Conservation (phyloP, 2,113 vertebrate species). For the Sprattus sprattus region DNA sequence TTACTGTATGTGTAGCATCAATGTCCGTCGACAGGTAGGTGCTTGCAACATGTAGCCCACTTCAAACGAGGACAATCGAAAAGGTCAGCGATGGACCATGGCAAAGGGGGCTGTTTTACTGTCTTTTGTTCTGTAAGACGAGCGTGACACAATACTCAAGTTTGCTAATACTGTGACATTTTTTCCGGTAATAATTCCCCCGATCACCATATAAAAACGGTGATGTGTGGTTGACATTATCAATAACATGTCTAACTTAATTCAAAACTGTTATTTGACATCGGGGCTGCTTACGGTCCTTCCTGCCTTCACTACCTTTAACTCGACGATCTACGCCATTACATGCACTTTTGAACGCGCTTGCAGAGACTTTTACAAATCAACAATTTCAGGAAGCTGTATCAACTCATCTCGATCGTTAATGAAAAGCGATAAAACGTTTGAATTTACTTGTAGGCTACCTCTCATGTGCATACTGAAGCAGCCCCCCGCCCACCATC, state of each 20-base stretch:
- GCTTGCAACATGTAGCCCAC: not conserved
- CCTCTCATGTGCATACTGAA: not conserved
- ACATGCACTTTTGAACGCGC: not conserved
- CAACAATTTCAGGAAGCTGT: not conserved
- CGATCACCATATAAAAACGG: not conserved
- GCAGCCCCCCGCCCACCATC: constrained; percentile 21
- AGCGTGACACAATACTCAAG: constrained; percentile 15
- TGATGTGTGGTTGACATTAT: not conserved
- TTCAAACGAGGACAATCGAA: not conserved
- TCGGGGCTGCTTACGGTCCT: not conserved
- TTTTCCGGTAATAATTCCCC: not conserved
- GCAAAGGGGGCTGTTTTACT: not conserved
- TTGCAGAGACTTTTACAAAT: not conserved
- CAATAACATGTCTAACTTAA: not conserved
- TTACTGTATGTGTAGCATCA: not conserved
- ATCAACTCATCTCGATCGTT: not conserved
- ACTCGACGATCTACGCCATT: not conserved
- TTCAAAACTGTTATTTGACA: not conserved
- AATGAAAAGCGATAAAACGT: not conserved
- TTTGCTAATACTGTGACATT: not conserved
- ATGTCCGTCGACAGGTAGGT: not conserved
- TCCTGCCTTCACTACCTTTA: not conserved
- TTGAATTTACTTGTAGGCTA: not conserved
- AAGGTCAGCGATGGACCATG: not conserved
- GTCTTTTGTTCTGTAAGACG: constrained; percentile 32